A percentile compares a stretch with the other conserved stretches of the same genome.
Evolutionary conservation across 2,888 invertebrate species (phyloP).

Genomic region (Crossocerus cetratus): DNA sequence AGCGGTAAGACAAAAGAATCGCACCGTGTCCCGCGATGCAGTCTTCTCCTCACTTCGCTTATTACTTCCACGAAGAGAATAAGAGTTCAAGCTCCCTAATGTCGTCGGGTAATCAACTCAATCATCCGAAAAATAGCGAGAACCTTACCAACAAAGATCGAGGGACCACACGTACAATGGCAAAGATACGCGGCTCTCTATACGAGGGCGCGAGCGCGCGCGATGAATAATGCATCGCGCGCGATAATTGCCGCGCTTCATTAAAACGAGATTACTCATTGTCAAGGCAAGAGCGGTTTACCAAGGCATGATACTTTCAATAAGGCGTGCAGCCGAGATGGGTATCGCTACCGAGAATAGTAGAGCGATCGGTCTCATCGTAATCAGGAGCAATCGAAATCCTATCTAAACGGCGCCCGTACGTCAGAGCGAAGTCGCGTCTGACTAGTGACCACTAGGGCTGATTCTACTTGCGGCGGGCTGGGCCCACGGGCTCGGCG

Average conservation of each 20-base stretch:
- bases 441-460: background rate
- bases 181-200: slow-evolving; percentile 19
- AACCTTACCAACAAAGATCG: background rate
- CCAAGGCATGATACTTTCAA: slow-evolving; percentile 23
- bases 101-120: background rate
- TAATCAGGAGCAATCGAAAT: slow-evolving; percentile 1
- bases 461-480: background rate
- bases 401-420: background rate
- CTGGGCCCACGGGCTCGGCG: background rate
- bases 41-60: slow-evolving; percentile 34
- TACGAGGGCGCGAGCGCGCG: slow-evolving; percentile 34
- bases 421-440: background rate
- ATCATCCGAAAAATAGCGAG: background rate
- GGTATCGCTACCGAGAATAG: slow-evolving; percentile 36
- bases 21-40: slow-evolving; percentile 47
- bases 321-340: slow-evolving; percentile 19
- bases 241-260: slow-evolving; percentile 53
- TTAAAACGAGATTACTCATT: slow-evolving; percentile 47
- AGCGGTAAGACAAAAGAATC: slow-evolving; percentile 70
- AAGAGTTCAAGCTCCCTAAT: background rate
- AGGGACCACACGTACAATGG: slow-evolving; percentile 8
- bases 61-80: background rate
- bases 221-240: slow-evolving; percentile 47
- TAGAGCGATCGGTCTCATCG: background rate
- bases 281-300: slow-evolving; percentile 31